phyloP scores from a whole-genome alignment of 2,113 vertebrate species.

The Lichenostomus cassidix region DNA sequence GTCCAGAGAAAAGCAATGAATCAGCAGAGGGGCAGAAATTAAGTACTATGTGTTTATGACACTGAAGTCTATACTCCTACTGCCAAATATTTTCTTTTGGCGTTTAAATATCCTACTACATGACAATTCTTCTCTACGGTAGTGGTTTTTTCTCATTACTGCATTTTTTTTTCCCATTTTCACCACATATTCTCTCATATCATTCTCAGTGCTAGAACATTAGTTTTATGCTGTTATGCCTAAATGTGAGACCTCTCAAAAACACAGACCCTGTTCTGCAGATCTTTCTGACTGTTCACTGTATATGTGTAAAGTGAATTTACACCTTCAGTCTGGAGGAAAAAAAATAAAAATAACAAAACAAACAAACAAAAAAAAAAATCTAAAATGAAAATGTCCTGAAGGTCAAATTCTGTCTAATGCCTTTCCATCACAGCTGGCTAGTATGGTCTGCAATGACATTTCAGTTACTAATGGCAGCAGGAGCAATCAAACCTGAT shows the following conservation, averaged over 20 bases:
- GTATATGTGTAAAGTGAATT: background rate
- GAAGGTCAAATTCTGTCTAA: background rate
- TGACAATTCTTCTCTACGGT: background rate
- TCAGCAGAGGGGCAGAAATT: background rate
- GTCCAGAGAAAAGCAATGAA: background rate
- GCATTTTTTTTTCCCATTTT: background rate
- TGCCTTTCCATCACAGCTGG: background rate
- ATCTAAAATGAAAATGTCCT: background rate
- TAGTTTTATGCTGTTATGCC: background rate
- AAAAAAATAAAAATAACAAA: background rate
- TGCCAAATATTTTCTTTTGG: background rate
- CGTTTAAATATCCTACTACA: background rate
- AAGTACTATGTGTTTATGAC: background rate
- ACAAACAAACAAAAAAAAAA: background rate
- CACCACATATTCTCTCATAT: background rate
- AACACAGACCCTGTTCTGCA: background rate
- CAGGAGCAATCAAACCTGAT: background rate
- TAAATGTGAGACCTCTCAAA: background rate
- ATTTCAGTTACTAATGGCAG: background rate
- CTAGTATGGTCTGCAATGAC: background rate
- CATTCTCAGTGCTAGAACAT: background rate
- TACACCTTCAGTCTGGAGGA: background rate
- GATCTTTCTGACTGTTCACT: background rate
- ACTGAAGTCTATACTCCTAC: background rate
- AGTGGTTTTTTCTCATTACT: background rate